Evolutionary conservation across 2,797 vertebrate species (phyloP), one percentile per base, ranked within the genome.

Genomic region (Hyperoplus lanceolatus): DNA sequence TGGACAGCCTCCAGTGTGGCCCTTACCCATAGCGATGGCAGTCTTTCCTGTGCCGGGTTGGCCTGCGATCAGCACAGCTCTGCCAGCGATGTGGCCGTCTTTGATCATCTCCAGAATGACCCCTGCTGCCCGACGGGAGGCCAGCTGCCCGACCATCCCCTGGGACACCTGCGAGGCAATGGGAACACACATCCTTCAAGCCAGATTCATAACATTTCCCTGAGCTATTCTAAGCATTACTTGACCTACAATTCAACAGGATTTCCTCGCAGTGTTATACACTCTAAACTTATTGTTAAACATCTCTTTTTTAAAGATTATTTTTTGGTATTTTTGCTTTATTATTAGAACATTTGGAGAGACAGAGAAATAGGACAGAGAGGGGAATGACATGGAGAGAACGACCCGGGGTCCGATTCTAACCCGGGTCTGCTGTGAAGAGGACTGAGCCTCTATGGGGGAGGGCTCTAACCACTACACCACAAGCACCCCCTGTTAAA

Each of bases 1-100:
- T 57, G 70, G 65, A 65, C 68, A 50, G 48, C 48, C 6, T 69
- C 74, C 75, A 70, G 15, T 5, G 39, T 14, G 15, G 55, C 14
- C 38, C 87, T 85, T 92, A 98, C 97, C 97, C 97, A 98, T 98
- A 71, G 97, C 97, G 1, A 98, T 98, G 82, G 97, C 97, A 0
- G 97, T 98, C 86, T 98, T 98, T 73, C 97, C 97, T 0, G 97
- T 98, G 62, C 97, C 97, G 0, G 97, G 97, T 77, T 98, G 97
- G 5, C 97, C 97, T 0, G 97, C 97, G 0, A 98, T 97, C 69
- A 98, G 94, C 0, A 97, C 96, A 0, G 97, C 97, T 62, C 97
- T 95, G 45, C 97, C 97, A 0, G 97, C 97, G 2, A 98, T 98
- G 83, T 98, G 97, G 6, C 97, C 97, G 59, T 98, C 97, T 84